Percentiles rank a stretch among this genome's conserved stretches.
Evolutionary conservation across 35 echinoderm and acorn worm species (phyloP).

Genomic region (Lytechinus variegatus): DNA sequence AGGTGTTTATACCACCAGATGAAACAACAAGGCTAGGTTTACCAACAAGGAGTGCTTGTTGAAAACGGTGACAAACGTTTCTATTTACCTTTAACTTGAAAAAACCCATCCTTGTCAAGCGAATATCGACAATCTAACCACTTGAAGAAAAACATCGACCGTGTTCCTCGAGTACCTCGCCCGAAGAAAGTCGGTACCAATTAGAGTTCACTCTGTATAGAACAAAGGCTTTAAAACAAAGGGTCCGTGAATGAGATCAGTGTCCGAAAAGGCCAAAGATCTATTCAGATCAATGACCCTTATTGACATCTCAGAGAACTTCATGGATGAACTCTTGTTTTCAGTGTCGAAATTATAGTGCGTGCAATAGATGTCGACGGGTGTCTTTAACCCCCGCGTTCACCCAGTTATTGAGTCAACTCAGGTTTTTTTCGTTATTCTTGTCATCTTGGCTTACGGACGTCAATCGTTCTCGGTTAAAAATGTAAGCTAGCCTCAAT

Average conservation of each 20-base stretch:
- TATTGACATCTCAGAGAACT: not conserved
- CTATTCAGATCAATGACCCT: not conserved
- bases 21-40: not conserved
- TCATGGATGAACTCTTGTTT: not conserved
- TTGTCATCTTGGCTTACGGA: too few species aligned
- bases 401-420: not conserved
- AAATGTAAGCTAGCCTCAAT: too few species aligned
- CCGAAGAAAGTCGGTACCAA: not conserved
- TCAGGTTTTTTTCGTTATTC: not conserved
- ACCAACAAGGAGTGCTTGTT: not conserved
- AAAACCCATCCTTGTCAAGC: not conserved
- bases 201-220: not conserved
- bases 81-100: slow-evolving; percentile 13
- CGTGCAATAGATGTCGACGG: not conserved
- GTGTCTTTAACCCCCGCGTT: too few species aligned
- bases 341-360: not conserved
- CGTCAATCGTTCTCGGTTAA: too few species aligned
- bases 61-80: not conserved
- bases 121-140: not conserved
- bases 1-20: not conserved
- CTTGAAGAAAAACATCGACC: not conserved
- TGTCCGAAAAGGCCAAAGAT: not conserved
- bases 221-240: not conserved
- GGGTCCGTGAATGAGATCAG: not conserved
- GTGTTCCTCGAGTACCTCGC: not conserved